Evolutionary conservation across 2,888 invertebrate genomes (phyloP), one percentile per base, ranked within the genome.

Genomic region (Buathra laborator): DNA sequence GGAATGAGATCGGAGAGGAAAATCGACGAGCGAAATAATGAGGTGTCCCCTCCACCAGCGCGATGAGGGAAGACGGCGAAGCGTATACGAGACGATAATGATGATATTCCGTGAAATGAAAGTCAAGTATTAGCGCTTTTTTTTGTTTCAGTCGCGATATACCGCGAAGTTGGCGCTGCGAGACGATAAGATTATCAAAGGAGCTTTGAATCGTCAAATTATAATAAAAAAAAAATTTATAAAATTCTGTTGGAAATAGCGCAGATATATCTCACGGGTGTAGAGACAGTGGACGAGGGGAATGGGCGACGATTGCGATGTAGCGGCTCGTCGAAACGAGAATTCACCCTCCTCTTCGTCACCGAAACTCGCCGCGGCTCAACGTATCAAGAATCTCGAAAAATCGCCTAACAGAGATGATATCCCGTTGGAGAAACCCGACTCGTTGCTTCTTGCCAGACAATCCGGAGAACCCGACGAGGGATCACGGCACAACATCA

Each of bases 301-400:
- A 56, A 89, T 89, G 89, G 88, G 86, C 59, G 89, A 88, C 82
- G 87, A 87, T 66, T 82, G 85, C 74, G 83, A 89, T 66, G 86
- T 89, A 77, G 81, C 68, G 74, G 53, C 86, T 81, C 86, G 86
- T 64, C 86, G 83, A 12, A 77, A 53, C 66, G 87, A 87, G 74
- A 81, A 81, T 79, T 84, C 78, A 5, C 68, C 66, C 62, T 76
- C 72, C 56, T 78, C 84, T 29, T 85, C 75, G 70, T 82, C 85
- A 44, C 66, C 82, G 64, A 76, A 9, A 51, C 70, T 85, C 24
- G 70, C 51, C 5, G 74, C 59, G 24, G 32, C 66, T 48, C 82
- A 32, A 14, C 62, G 75, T 29, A 70, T 77, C 14, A 82, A 82
- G 67, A 53, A 77, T 80, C 62, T 79, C 56, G 76, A 86, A 32